Conservation (phyloP, 2,888 invertebrate genomes). For the Drosophila subquinaria region DNA sequence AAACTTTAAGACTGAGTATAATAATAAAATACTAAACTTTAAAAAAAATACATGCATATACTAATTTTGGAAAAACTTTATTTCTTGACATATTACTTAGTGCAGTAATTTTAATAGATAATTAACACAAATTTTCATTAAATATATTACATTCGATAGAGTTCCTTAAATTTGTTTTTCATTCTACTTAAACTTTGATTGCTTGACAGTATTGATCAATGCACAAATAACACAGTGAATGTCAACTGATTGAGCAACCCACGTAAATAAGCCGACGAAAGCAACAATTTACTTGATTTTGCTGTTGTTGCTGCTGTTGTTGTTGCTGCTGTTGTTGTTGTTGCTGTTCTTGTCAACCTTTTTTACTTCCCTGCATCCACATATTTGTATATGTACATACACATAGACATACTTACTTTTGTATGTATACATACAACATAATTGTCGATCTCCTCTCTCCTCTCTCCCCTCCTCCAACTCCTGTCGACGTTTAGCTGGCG, state of each 20-base stretch:
- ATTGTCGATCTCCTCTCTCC: slow-evolving; percentile 38
- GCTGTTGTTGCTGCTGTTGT: slow-evolving; percentile 37
- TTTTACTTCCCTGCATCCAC: slow-evolving; percentile 19
- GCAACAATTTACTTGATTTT: slow-evolving; percentile 38
- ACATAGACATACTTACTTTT: neutral
- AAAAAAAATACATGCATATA: too few species aligned
- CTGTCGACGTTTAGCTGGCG: slow-evolving; percentile 22
- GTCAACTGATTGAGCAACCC: slow-evolving; percentile 27
- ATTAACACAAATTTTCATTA: too few species aligned
- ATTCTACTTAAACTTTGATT: too few species aligned
- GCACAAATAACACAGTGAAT: neutral
- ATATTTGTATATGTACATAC: neutral
- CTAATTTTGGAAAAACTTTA: too few species aligned
- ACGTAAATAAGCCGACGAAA: slow-evolving; percentile 38
- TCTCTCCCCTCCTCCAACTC: slow-evolving; percentile 11
- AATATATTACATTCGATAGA: too few species aligned
- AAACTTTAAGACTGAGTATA: too few species aligned
- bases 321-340: too few species aligned
- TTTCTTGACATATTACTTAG: too few species aligned
- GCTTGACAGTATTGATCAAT: neutral
- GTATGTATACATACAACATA: slow-evolving; percentile 35
- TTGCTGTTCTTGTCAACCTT: slow-evolving; percentile 37
- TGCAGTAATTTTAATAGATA: too few species aligned
- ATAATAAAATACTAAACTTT: too few species aligned
- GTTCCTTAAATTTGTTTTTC: too few species aligned